Evolutionary conservation across 2,888 invertebrate genomes (phyloP).

Genomic region (Litoditis marina): DNA sequence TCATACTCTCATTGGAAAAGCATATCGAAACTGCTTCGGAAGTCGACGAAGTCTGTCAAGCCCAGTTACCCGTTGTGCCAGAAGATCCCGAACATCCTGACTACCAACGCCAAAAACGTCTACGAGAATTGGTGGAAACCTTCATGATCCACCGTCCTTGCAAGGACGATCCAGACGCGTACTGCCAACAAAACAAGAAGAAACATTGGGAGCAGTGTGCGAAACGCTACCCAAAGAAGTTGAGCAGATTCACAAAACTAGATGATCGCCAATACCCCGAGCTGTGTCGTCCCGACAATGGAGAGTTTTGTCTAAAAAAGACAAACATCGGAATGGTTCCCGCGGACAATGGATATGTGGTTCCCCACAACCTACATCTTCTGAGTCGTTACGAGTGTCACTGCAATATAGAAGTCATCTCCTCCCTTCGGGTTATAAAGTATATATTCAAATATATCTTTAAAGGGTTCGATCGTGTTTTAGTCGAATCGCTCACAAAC

Average conservation of each 20-base stretch:
- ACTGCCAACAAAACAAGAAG: constrained; percentile 9
- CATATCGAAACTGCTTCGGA: constrained; percentile 2
- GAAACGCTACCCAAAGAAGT: constrained; percentile 8
- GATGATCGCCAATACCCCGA: constrained; percentile 1
- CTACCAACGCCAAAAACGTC: no score
- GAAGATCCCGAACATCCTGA: background rate
- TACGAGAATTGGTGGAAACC: background rate
- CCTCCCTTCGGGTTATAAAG: constrained; percentile 7
- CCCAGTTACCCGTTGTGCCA: constrained; percentile 2
- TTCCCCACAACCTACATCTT: constrained; percentile 6
- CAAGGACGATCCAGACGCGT: constrained; percentile 4
- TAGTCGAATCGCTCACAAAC: constrained; percentile 6
- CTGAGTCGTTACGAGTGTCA: constrained; percentile 7
- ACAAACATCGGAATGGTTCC: no score
- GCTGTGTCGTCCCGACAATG: background rate
- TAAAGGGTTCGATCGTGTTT: constrained; percentile 12
- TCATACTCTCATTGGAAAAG: constrained; percentile 5
- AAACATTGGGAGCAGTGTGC: constrained; percentile 3
- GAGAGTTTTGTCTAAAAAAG: no score
- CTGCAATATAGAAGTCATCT: constrained; percentile 11
- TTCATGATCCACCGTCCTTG: constrained; percentile 17
- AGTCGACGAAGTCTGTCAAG: constrained; percentile 6
- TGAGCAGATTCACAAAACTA: background rate
- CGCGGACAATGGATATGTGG: constrained; percentile 9
- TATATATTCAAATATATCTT: constrained; percentile 20